phyloP scores from a whole-genome alignment of 2,113 vertebrate species.

The Chionis minor region DNA sequence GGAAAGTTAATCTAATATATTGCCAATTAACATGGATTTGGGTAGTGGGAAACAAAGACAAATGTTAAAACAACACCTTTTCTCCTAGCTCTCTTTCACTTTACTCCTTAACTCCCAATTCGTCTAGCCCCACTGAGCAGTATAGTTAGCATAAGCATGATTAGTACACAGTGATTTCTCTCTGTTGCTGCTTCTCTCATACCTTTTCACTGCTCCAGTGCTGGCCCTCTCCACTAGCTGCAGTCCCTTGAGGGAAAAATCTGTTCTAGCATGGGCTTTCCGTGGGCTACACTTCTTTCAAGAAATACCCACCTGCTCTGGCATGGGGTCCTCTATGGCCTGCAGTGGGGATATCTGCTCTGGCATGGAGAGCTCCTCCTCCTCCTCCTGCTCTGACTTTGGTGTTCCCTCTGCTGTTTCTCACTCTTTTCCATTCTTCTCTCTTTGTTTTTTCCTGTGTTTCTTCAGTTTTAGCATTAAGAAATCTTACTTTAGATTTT shows the following conservation, averaged over 20 bases:
- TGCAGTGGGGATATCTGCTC: neutral
- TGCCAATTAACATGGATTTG: neutral
- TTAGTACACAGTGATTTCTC: neutral
- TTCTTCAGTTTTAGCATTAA: neutral
- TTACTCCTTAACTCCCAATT: neutral
- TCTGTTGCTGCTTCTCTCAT: neutral
- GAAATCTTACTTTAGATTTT: neutral
- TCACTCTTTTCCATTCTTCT: neutral
- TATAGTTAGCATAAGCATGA: rapidly evolving
- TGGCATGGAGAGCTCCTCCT: rapidly evolving
- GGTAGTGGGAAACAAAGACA: neutral
- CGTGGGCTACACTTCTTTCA: neutral
- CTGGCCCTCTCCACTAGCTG: neutral
- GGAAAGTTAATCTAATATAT: neutral
- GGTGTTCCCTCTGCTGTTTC: neutral
- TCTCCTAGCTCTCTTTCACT: neutral
- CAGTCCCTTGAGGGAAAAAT: neutral
- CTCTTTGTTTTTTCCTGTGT: neutral
- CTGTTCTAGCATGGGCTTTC: neutral
- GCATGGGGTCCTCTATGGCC: neutral
- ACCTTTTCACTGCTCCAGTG: neutral
- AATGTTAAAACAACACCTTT: neutral
- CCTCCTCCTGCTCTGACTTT: neutral
- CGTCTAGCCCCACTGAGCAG: rapidly evolving
- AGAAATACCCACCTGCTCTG: neutral